phyloP scores from a whole-genome alignment of 92 coral and sea anemone genomes.

The Porites divaricata region DNA sequence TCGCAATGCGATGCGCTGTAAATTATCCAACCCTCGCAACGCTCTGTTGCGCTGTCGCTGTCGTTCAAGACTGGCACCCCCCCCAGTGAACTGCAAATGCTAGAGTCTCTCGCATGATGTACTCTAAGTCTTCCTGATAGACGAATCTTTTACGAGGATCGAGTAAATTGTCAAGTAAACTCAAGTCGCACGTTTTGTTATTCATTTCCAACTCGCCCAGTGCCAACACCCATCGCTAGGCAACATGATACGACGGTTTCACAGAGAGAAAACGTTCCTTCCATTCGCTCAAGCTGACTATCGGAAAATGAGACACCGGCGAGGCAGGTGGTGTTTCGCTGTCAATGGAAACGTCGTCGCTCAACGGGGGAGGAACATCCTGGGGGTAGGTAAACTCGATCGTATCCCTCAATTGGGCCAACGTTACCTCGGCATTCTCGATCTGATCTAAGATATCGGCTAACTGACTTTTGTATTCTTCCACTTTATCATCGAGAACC shows the following conservation, averaged over 20 bases:
- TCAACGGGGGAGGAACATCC: background rate
- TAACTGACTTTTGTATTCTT: background rate
- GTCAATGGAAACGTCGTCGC: background rate
- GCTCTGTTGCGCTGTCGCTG: background rate
- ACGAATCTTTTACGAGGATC: background rate
- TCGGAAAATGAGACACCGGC: background rate
- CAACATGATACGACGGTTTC: background rate
- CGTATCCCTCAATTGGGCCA: background rate
- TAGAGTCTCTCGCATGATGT: background rate
- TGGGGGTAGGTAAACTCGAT: background rate
- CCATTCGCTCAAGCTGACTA: background rate
- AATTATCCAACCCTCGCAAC: background rate
- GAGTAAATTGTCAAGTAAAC: background rate
- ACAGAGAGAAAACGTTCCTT: background rate
- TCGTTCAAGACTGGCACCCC: background rate
- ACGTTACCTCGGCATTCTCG: background rate
- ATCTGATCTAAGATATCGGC: background rate
- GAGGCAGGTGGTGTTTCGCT: background rate
- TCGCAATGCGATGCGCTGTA: background rate
- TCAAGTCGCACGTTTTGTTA: background rate
- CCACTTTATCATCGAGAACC: too few relatives aligned
- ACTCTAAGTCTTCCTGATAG: background rate
- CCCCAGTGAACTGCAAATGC: background rate
- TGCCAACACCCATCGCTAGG: conserved; percentile 9
- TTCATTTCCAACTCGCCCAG: background rate